A percentile compares a stretch with the other conserved stretches of the same genome.
Conservation (phyloP, 2,113 vertebrate species). For the Columba livia region DNA sequence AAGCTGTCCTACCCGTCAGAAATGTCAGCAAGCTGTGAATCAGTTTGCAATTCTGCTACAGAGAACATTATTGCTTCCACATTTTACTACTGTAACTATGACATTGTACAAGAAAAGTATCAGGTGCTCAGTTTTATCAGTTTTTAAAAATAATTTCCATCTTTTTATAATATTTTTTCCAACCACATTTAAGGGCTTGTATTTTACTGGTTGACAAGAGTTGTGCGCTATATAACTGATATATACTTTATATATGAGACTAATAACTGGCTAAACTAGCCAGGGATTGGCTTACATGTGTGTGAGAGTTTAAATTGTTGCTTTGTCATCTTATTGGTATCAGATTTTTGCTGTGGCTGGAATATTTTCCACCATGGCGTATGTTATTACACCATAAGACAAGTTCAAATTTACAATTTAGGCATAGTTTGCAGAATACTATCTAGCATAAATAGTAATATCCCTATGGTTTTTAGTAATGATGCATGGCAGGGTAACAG, state of each 20-base stretch:
- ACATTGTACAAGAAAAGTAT: neutral
- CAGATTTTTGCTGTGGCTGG: neutral
- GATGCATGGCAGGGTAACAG: neutral
- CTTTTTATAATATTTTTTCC: neutral
- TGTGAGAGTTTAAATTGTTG: neutral
- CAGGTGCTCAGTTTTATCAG: neutral
- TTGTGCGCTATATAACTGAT: neutral
- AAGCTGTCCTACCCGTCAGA: constrained; percentile 11
- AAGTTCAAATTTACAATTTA: neutral
- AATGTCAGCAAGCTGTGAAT: constrained; percentile 11
- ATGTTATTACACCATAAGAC: neutral
- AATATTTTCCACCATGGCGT: neutral
- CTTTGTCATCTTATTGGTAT: neutral
- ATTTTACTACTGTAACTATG: neutral
- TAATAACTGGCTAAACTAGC: neutral
- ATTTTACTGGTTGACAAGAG: neutral
- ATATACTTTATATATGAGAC: neutral
- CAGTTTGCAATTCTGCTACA: neutral
- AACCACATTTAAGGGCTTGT: neutral
- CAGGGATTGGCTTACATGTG: neutral
- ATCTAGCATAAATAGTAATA: neutral
- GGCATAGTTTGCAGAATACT: neutral
- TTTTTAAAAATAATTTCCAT: neutral
- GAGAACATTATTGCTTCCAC: neutral
- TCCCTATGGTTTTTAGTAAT: neutral